phyloP scores from a whole-genome alignment of 2,113 vertebrate genomes.

The Polypterus bichir region DNA sequence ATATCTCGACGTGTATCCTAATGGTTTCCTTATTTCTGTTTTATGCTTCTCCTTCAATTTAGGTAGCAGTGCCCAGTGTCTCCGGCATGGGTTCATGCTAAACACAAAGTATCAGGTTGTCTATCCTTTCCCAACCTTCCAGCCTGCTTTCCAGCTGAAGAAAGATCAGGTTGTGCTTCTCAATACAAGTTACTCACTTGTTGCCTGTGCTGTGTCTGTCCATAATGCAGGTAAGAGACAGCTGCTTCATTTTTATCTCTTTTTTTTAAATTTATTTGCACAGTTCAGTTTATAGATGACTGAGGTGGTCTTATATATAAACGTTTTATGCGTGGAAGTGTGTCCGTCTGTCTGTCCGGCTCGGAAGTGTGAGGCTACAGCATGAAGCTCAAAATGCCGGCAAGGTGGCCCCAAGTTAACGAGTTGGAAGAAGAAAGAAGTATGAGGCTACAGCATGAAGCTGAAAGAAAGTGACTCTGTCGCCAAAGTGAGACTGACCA shows the following conservation, averaged over 20 bases:
- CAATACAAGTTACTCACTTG: constrained; percentile 84
- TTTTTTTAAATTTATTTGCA: no score
- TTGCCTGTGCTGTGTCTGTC: constrained; percentile 76
- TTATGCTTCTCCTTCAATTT: constrained; percentile 2
- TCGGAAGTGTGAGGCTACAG: no score
- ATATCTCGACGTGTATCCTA: no score
- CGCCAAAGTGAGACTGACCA: no score
- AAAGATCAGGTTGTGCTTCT: constrained; percentile 83
- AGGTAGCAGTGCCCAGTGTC: constrained; percentile 54
- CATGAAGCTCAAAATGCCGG: not conserved
- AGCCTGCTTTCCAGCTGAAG: constrained; percentile 85
- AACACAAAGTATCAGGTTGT: constrained; percentile 88
- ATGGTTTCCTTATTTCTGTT: not conserved
- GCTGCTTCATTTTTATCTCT: not conserved
- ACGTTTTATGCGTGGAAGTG: no score
- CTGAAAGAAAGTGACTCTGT: no score
- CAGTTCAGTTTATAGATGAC: no score
- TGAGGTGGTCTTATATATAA: no score
- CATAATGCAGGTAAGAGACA: constrained; percentile 51
- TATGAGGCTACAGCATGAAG: no score
- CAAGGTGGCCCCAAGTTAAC: no score
- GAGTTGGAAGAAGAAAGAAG: no score
- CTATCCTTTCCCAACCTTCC: constrained; percentile 84
- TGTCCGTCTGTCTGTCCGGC: no score
- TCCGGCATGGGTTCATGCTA: constrained; percentile 75